Conservation (phyloP, 1,140 invertebrate species). For the Thaumatotibia leucotreta region DNA sequence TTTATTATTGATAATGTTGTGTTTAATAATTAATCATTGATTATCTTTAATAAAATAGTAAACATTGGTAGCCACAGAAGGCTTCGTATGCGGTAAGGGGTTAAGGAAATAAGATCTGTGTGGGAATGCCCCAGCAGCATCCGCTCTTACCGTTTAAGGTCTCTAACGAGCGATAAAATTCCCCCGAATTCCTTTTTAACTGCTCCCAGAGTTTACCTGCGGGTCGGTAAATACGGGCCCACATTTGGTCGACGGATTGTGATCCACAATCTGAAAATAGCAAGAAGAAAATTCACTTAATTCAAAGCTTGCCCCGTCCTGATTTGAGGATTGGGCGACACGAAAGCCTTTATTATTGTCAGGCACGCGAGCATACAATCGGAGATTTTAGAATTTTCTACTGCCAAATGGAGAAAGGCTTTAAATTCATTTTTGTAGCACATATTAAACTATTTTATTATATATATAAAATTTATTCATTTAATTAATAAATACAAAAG, state of each 20-base stretch:
- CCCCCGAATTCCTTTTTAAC: constrained; percentile 62
- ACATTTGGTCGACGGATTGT: constrained; percentile 57
- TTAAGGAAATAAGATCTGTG: constrained; percentile 7
- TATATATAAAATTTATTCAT: no score
- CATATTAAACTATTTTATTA: no score
- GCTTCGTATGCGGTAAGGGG: no score
- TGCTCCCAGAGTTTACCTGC: constrained; percentile 60
- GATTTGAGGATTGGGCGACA: constrained; percentile 19
- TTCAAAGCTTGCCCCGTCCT: constrained; percentile 27
- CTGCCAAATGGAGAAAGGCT: background rate
- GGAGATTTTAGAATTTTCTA: background rate
- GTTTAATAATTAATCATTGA: no score
- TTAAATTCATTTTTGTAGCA: no score
- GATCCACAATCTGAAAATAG: constrained; percentile 56
- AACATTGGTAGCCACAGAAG: no score
- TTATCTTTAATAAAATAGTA: no score
- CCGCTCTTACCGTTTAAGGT: constrained; percentile 46
- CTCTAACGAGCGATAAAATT: constrained; percentile 70
- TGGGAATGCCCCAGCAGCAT: constrained; percentile 19
- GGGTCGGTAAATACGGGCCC: constrained; percentile 56
- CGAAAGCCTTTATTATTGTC: constrained; percentile 12
- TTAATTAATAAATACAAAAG: no score
- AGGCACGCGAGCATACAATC: background rate
- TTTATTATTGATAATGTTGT: no score
- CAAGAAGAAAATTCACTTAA: constrained; percentile 39